Percentiles rank a stretch among this genome's conserved stretches.
Conservation (phyloP, 2,888 invertebrate species). For the Hydraecia micacea region DNA sequence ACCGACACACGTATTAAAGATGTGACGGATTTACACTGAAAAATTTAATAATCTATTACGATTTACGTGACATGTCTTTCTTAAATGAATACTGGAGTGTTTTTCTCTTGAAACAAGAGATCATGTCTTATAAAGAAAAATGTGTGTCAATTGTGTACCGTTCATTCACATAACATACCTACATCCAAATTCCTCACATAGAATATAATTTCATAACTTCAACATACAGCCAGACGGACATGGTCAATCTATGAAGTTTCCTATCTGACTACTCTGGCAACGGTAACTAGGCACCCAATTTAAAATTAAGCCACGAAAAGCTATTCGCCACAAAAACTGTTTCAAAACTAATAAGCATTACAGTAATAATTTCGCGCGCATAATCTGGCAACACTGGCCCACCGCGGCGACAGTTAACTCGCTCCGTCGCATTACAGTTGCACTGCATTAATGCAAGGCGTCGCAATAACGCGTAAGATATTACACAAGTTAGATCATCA, state of each 20-base stretch:
- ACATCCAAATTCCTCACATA: background rate
- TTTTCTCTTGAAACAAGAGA: background rate
- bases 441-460: conserved; percentile 80
- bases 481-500: conserved; percentile 85
- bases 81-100: background rate
- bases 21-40: background rate
- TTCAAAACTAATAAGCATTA: conserved; percentile 64
- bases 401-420: conserved; percentile 64
- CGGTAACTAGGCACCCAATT: conserved; percentile 18
- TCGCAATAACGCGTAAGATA: conserved; percentile 84
- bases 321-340: conserved; percentile 42
- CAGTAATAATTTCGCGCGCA: conserved; percentile 63
- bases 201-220: background rate
- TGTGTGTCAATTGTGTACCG: no score
- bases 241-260: background rate
- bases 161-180: background rate
- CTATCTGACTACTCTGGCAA: background rate
- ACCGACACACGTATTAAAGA: background rate
- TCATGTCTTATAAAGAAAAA: background rate
- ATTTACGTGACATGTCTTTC: background rate
- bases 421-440: conserved; percentile 65
- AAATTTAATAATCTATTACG: background rate
- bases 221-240: background rate
- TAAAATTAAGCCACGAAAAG: conserved; percentile 32
- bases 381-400: conserved; percentile 65